Base-by-base conservation (phyloP, 2,888 invertebrate genomes). In the Pseudolycoriella hygida region DNA sequence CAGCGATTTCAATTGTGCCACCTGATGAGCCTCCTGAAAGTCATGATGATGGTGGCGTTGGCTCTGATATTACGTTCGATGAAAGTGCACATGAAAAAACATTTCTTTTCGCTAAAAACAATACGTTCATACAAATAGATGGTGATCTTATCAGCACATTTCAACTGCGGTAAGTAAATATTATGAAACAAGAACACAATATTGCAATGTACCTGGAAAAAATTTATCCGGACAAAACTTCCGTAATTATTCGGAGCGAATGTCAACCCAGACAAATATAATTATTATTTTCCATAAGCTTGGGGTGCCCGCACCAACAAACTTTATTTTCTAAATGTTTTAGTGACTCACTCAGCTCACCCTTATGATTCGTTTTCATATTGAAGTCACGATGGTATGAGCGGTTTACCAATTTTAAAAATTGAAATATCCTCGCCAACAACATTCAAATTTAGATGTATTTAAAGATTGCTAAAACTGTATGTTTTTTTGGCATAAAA, bases 101-200 rank as follows among this genome's bases (percentile, higher is more conserved):
- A n/a, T 90, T 89, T 61, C 86, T 89, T 77, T 89, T 89, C 62
- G 86, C 88, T 17, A 82, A 87, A 58, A 85, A 84, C 53, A 87
- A 89, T 57, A 88, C 89, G 3, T 89, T 81, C 61, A 88, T 90
- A 57, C 88, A 89, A 60, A 73, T 90, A 43, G 87, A 89, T 60
- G 88, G 88, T n/a, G 81, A 83, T 60, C 81, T 86, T 50, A 87
- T 88, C 59, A 84, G 86, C 59, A 80, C 84, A 47, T 90, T 89
- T 70, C 88, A 89, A 66, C 72, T 89, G 53, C 79, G 88, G 88
- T 87, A 62, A 62, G 62, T 43, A 37, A 42, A 19, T 47, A 44
- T 18, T 44, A 47, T 10, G 30, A 3, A 5, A 14, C n/a, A 43
- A 43, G 3, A 12, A 17, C 5, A 6, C 30, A 40, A 31, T 15